Conservation (phyloP, 2,888 invertebrate genomes). For the Drosophila algonquin region DNA sequence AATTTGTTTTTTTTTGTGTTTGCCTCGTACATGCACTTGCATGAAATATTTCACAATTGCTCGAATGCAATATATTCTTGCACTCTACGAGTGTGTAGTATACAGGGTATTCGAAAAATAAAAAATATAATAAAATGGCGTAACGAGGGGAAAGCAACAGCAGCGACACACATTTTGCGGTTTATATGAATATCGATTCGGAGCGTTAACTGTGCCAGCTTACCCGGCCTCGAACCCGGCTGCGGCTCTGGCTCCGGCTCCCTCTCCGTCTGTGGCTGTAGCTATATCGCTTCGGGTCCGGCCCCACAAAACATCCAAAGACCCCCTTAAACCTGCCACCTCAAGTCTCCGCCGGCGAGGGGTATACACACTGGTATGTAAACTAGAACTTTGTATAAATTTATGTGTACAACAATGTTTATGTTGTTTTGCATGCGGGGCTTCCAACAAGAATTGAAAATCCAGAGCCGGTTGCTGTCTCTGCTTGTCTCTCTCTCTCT, state of each 20-base stretch:
- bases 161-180: slow-evolving; percentile 74
- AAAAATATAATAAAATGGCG: slow-evolving; percentile 9
- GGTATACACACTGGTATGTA: slow-evolving; percentile 46
- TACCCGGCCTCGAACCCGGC: slow-evolving; percentile 4
- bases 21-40: no score
- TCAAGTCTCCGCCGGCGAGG: not conserved
- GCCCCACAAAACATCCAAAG: not conserved
- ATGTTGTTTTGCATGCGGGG: slow-evolving; percentile 75
- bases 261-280: slow-evolving; percentile 1
- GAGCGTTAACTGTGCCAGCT: slow-evolving; percentile 70
- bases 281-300: not conserved
- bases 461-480: slow-evolving; percentile 36
- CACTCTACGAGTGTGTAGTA: not conserved
- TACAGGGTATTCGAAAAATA: not conserved
- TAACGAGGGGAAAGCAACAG: slow-evolving; percentile 5
- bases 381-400: slow-evolving; percentile 80
- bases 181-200: slow-evolving; percentile 77
- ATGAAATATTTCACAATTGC: no score
- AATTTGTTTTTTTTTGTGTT: no score
- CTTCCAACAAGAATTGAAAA: slow-evolving; percentile 1
- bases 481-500: not conserved
- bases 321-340: not conserved
- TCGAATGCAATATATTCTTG: no score
- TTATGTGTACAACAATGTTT: slow-evolving; percentile 78
- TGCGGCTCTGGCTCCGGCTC: not conserved